Percentiles rank a stretch among this genome's conserved stretches.
Conservation (phyloP, 2,888 invertebrate species). For the Eilema depressum region DNA sequence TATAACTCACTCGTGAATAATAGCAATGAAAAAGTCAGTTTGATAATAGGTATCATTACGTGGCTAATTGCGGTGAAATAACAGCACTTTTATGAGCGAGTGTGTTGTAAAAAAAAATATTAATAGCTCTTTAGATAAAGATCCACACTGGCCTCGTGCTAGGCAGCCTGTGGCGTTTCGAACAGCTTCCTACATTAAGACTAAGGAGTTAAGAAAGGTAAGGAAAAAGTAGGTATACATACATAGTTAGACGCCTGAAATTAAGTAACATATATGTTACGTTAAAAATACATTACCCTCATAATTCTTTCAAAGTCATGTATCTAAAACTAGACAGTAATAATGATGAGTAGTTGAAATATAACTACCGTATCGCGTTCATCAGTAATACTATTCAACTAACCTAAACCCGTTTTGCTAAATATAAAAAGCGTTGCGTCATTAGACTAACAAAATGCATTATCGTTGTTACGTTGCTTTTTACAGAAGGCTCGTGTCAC, state of each 20-base stretch:
- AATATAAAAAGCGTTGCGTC: slow-evolving; percentile 59
- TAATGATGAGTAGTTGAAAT: neutral
- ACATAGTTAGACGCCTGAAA: neutral
- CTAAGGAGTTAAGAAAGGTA: too few species aligned
- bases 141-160: too few species aligned
- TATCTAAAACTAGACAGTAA: neutral
- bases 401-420: slow-evolving; percentile 35
- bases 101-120: too few species aligned
- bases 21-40: too few species aligned
- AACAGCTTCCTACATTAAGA: too few species aligned
- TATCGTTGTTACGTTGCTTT: slow-evolving; percentile 68
- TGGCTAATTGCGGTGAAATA: too few species aligned
- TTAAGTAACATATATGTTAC: neutral
- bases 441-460: slow-evolving; percentile 68
- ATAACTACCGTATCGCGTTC: slow-evolving; percentile 15
- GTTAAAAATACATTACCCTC: slow-evolving; percentile 3
- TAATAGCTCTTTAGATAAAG: too few species aligned
- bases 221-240: neutral
- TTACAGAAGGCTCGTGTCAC: slow-evolving; percentile 72
- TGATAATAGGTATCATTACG: too few species aligned
- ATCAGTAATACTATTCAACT: slow-evolving; percentile 43
- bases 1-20: too few species aligned
- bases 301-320: neutral
- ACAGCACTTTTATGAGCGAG: too few species aligned
- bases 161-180: too few species aligned